Evolutionary conservation across 2,797 vertebrate genomes (phyloP).

Genomic region (Phylloscopus collybita): DNA sequence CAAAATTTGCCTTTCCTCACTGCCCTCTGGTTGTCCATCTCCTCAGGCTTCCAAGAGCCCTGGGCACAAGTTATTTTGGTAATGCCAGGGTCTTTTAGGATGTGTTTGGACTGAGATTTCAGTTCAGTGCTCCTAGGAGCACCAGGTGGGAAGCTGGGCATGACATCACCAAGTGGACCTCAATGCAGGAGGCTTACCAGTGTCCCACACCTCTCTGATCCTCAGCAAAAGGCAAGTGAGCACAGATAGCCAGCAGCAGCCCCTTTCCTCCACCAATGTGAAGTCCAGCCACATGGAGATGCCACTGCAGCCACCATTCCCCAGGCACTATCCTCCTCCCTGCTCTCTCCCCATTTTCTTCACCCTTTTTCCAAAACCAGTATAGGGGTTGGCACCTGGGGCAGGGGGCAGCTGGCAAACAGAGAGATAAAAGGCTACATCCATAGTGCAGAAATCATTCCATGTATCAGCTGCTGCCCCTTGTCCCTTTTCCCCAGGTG

Average conservation of each 20-base stretch:
- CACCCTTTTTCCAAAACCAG: not conserved
- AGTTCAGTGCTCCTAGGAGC: not conserved
- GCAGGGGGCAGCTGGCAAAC: not conserved
- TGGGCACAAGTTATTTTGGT: not conserved
- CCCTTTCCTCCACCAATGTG: not conserved
- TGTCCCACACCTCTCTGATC: not conserved
- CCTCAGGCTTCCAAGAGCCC: not conserved
- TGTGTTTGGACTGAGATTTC: not conserved
- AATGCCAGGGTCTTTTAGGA: not conserved
- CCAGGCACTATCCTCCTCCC: not conserved
- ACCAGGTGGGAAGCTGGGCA: not conserved
- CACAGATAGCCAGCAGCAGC: not conserved
- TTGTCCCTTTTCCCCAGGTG: not conserved
- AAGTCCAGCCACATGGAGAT: not conserved
- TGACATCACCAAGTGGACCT: not conserved
- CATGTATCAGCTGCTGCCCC: fast-evolving
- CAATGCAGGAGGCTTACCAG: not conserved
- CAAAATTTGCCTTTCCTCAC: not conserved
- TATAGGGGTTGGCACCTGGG: not conserved
- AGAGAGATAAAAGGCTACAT: not conserved
- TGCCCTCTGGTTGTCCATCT: not conserved
- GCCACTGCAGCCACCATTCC: not conserved
- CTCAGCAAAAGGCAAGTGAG: not conserved
- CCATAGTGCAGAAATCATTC: not conserved
- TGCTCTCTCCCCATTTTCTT: not conserved